These are phyloP conservation scores for Heliconius erato DNA, from an alignment of 2,888 invertebrate genomes.

Conservation along the genomic window DNA sequence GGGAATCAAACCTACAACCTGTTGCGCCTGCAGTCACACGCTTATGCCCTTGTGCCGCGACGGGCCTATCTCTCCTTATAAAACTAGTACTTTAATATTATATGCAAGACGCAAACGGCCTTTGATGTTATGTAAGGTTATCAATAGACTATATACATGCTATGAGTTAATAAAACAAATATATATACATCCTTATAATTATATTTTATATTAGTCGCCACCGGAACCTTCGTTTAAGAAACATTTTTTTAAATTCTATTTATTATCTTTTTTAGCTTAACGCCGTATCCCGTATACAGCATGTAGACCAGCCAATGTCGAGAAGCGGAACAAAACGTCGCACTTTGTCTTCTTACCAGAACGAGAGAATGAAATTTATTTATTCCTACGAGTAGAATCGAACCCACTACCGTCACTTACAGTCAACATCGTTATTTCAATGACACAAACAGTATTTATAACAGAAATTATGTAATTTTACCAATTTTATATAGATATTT, in stretches of 20 bases:
- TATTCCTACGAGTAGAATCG: background rate
- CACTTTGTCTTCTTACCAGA: background rate
- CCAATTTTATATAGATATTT: background rate
- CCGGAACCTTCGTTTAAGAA: too few relatives aligned
- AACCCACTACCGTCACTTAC: background rate
- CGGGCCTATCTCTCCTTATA: too few relatives aligned
- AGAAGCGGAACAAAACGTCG: background rate
- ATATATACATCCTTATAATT: background rate
- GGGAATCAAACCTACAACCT: too few relatives aligned
- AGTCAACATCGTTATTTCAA: background rate
- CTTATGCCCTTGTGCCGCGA: too few relatives aligned
- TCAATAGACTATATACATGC: constrained; percentile 22
- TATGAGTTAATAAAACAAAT: background rate
- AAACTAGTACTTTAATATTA: background rate
- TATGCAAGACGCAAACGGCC: constrained; percentile 52
- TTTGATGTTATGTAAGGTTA: constrained; percentile 48
- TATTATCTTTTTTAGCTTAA: too few relatives aligned
- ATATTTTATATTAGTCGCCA: background rate
- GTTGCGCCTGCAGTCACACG: too few relatives aligned
- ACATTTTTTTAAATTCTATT: too few relatives aligned
- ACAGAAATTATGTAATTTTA: background rate
- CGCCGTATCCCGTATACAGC: too few relatives aligned
- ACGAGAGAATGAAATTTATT: background rate
- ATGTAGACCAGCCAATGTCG: too few relatives aligned
- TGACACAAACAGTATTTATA: background rate